Base-by-base conservation (phyloP, 2,888 invertebrate genomes). In the Mamestra brassicae region DNA sequence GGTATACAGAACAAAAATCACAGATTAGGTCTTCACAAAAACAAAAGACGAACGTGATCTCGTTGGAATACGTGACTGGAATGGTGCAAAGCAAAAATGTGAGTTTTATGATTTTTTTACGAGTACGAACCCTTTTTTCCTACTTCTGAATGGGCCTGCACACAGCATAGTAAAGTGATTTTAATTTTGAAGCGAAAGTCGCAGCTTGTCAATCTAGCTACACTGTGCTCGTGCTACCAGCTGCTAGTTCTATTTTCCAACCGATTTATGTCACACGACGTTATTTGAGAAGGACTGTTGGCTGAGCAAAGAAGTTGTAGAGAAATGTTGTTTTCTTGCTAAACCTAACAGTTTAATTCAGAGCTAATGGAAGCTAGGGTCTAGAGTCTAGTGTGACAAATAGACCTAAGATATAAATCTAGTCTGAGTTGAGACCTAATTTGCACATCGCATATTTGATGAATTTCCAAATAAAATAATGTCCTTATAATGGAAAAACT, bases 101-200 rank as follows among this genome's bases (percentile, higher is more conserved):
- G 88, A 89, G 88, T 90, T 92, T 92, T 93, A 93, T 92, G 92
- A 93, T 92, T 92, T 93, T 92, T 93, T 90, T 92, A 92, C 87
- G 83, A 88, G 83, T 90, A 91, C 87, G 80, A 88, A 84, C 85
- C 76, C 81, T 87, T 88, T 88, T 81, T 88, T 85, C 76, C 76
- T 85, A 81, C 77, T 88, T 81, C 84, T 67, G 75, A 89, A 88
- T 85, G 85, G 84, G 82, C 80, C 70, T 81, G 58, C 13, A 69
- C 42, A 67, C 50, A 76, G 81, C 57, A 57, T 63, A 71, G 72
- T 70, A 81, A 81, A 85, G 82, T 78, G 78, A 74, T 88, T 87
- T 26, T 83, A 86, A 88, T 89, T 88, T 82, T 76, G 75, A 79
- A 73, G 47, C 26, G 60, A 66, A 80, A 74, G 52, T 78, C 73